phyloP scores from a whole-genome alignment of 2,113 vertebrate genomes.

The Xiphorhynchus elegans region DNA sequence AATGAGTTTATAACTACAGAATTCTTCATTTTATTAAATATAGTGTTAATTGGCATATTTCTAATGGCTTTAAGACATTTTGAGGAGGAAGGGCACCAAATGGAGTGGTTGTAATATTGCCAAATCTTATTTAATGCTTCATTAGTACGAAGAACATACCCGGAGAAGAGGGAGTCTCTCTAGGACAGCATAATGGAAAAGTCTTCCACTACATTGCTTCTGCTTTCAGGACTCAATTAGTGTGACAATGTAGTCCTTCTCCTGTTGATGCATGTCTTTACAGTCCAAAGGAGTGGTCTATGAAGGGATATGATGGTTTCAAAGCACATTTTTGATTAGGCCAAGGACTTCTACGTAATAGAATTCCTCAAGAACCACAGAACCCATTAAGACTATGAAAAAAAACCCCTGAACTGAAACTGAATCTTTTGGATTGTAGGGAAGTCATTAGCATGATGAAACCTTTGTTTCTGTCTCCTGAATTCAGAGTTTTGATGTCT shows the following conservation, averaged over 20 bases:
- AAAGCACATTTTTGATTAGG: neutral
- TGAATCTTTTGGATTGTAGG: neutral
- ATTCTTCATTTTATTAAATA: neutral
- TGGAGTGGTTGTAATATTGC: neutral
- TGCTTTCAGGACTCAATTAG: neutral
- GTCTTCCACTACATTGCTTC: neutral
- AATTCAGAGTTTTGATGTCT: neutral
- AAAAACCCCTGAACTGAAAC: neutral
- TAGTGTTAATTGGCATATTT: neutral
- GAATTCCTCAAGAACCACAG: neutral
- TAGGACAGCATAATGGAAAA: neutral
- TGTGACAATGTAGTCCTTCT: neutral
- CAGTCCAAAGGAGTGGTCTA: neutral
- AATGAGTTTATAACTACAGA: neutral
- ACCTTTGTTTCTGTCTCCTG: neutral
- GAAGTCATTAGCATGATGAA: neutral
- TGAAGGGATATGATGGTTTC: neutral
- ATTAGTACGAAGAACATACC: neutral
- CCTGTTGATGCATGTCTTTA: neutral
- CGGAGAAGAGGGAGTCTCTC: neutral
- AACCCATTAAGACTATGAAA: neutral
- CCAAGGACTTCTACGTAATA: neutral
- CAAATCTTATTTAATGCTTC: neutral
- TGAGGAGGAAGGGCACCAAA: neutral
- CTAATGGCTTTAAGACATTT: neutral